Evolutionary conservation across 2,888 invertebrate species (phyloP).

Genomic region (Tupiocoris notatus): DNA sequence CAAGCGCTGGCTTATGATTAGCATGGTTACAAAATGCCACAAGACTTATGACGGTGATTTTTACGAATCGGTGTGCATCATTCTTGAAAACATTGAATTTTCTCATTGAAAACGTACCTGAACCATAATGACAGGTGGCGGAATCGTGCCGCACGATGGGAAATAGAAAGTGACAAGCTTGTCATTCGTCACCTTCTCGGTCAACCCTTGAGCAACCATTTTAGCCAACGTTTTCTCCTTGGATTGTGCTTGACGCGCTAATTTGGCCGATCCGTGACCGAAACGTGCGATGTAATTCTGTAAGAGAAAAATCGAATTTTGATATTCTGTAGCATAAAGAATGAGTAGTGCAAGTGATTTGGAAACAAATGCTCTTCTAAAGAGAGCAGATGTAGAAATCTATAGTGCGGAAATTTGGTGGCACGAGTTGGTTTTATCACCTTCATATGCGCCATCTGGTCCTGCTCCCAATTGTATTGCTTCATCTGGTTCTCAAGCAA

Average conservation of each 20-base stretch:
- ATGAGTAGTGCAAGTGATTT: too few species aligned
- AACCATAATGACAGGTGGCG: slow-evolving; percentile 99
- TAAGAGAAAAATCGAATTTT: slow-evolving; percentile 44
- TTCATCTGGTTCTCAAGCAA: slow-evolving; percentile 97
- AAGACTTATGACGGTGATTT: too few species aligned
- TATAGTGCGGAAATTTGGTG: too few species aligned
- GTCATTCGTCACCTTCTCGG: slow-evolving; percentile 89
- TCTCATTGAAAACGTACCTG: slow-evolving; percentile 63
- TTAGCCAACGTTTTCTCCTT: slow-evolving; percentile 99
- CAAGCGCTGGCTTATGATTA: too few species aligned
- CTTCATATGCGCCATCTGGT: slow-evolving; percentile 99
- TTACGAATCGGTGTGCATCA: too few species aligned
- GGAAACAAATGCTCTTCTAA: too few species aligned
- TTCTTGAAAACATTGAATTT: too few species aligned
- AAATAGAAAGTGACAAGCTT: slow-evolving; percentile 94
- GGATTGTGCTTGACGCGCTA: slow-evolving; percentile 98
- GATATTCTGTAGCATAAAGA: too few species aligned
- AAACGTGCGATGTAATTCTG: slow-evolving; percentile 97
- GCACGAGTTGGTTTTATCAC: too few species aligned
- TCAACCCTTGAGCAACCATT: slow-evolving; percentile 97
- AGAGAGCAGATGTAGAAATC: too few species aligned
- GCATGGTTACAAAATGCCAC: too few species aligned
- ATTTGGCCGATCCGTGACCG: slow-evolving; percentile 98
- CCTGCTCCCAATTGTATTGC: slow-evolving; percentile 99
- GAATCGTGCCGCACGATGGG: slow-evolving; percentile 91